Evolutionary conservation across 2,888 invertebrate species (phyloP).

Genomic region (Parascotia fuliginaria): DNA sequence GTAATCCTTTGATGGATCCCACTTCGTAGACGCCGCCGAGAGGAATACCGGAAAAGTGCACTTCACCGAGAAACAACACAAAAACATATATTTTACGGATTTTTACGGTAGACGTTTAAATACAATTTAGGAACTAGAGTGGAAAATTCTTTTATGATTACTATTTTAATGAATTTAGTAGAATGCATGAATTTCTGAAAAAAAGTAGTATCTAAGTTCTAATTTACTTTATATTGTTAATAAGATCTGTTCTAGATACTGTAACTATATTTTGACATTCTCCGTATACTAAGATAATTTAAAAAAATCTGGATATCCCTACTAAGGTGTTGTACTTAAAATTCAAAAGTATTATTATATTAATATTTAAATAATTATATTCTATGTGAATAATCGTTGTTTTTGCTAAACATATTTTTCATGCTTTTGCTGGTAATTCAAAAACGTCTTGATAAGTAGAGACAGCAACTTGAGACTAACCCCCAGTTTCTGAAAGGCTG

Average conservation of each 20-base stretch:
- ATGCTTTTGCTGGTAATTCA: neutral
- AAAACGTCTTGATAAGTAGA: neutral
- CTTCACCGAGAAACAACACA: slow-evolving; percentile 61
- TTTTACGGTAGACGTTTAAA: slow-evolving; percentile 20
- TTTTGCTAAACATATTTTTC: neutral
- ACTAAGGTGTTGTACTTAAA: too few relatives aligned
- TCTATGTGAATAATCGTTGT: neutral
- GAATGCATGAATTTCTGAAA: slow-evolving; percentile 14
- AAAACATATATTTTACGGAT: slow-evolving; percentile 30
- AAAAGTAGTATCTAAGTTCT: neutral
- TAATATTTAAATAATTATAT: too few relatives aligned
- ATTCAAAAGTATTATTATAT: too few relatives aligned
- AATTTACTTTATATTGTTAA: neutral
- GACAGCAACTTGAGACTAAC: neutral
- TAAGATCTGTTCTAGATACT: neutral
- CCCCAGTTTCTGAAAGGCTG: too few relatives aligned
- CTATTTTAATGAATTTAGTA: slow-evolving; percentile 25
- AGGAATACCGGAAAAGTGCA: slow-evolving; percentile 73
- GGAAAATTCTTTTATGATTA: slow-evolving; percentile 13
- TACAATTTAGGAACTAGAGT: slow-evolving; percentile 11
- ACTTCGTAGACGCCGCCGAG: slow-evolving; percentile 55
- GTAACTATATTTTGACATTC: neutral
- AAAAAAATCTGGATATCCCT: too few relatives aligned
- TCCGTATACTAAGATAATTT: too few relatives aligned
- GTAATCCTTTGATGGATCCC: slow-evolving; percentile 84